Base-by-base conservation (phyloP, 2,113 vertebrate species). In the Hippocampus abdominalis region DNA sequence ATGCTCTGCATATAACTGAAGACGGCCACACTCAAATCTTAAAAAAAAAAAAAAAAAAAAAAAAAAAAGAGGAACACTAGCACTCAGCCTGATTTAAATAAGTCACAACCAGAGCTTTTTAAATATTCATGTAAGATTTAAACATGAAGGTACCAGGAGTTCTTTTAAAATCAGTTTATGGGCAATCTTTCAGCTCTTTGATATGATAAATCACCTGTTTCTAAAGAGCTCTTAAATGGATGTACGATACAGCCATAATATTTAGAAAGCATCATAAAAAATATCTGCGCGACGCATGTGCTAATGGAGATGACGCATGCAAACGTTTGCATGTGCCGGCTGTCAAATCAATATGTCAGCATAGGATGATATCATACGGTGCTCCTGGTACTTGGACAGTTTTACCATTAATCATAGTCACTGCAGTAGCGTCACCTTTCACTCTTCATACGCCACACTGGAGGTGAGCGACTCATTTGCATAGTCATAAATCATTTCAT, bases 321-420 rank as follows among this genome's bases (percentile, higher is more conserved):
- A 56, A 25, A 60, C 23, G 66, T 66, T 73, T 73, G 64, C 40
- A 53, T 64, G 23, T 40, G 49, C 61, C 36, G 56, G 61, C 36
- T 69, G 72, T 53, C 69, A 76, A 8, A 4, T 66, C 73, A 71
- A 72, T 70, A 10, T 44, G 61, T 63, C 63, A 68, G 11, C 66
- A 68, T 72, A 86, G 42, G 72, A 73, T 77, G 74, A 84, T 83
- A 64, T 74, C 53, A 69, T 53, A 76, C 71, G 66, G 57, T 32
- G 53, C 72, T 65, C 73, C 76, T 66, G 71, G 49, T 44, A 48
- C 71, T 39, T 51, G 77, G 78, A 77, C 87, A 83, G 51, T 67
- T 68, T 62, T 61, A 69, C 76, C 36, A 88, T 89, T 83, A 81
- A 88, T 90, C 84, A 84, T 72, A 69, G 81, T 88, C 82, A 79